Conservation (phyloP, 2,888 invertebrate genomes). For the Callyntrura guangdongensis region DNA sequence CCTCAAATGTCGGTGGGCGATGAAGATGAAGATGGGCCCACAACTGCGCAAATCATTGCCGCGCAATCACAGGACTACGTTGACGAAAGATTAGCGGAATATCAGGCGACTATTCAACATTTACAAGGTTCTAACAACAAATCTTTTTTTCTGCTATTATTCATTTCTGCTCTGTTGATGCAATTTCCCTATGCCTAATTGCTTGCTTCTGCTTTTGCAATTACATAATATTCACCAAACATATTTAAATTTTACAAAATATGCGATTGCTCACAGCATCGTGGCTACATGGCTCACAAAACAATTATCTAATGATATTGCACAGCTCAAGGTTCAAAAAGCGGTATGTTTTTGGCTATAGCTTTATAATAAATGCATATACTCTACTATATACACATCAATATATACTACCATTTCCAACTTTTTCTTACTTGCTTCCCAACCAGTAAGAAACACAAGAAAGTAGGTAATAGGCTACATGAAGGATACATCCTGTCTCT, state of each 20-base stretch:
- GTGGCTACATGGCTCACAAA: no score
- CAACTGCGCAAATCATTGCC: slow-evolving; percentile 96
- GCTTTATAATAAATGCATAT: no score
- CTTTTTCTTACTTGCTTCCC: not conserved
- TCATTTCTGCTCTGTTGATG: not conserved
- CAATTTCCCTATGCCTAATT: not conserved
- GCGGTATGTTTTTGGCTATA: not conserved
- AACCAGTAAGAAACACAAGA: not conserved
- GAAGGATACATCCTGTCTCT: not conserved
- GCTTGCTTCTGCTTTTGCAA: slow-evolving; percentile 1
- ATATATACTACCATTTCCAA: not conserved
- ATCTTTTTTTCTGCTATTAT: not conserved
- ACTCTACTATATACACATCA: not conserved
- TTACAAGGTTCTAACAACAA: slow-evolving; percentile 90
- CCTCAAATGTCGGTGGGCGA: slow-evolving; percentile 75
- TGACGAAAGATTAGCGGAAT: slow-evolving; percentile 97
- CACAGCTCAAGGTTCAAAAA: not conserved
- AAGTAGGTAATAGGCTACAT: not conserved
- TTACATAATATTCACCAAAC: not conserved
- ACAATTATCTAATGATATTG: no score
- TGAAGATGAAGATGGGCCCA: slow-evolving; percentile 89
- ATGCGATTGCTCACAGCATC: no score
- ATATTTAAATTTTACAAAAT: not conserved
- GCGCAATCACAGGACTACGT: slow-evolving; percentile 97
- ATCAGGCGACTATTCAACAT: slow-evolving; percentile 96